phyloP scores from a whole-genome alignment of 2,797 vertebrate species.

The Coluber constrictor region DNA sequence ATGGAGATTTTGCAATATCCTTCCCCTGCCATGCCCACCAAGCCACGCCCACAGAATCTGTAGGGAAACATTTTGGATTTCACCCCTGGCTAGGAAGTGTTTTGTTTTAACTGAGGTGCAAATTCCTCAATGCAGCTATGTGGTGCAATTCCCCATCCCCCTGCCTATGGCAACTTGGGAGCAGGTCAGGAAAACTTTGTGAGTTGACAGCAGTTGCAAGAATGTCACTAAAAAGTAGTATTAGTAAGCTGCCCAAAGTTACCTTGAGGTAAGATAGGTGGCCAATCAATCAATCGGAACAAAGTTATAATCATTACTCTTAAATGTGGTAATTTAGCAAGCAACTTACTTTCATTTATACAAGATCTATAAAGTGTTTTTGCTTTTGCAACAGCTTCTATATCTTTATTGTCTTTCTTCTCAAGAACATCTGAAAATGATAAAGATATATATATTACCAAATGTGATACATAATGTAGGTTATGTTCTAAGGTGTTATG shows the following conservation, averaged over 20 bases:
- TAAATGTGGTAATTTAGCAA: accelerated
- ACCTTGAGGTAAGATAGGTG: background rate
- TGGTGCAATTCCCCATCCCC: no score
- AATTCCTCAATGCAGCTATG: no score
- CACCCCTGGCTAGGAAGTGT: no score
- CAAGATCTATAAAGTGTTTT: conserved; percentile 92
- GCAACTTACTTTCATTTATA: conserved; percentile 88
- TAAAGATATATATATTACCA: background rate
- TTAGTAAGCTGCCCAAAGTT: background rate
- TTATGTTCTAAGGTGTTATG: background rate
- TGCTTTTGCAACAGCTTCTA: conserved; percentile 84
- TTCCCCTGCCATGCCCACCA: no score
- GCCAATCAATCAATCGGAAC: background rate
- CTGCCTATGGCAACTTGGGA: no score
- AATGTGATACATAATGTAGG: background rate
- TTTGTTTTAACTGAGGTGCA: no score
- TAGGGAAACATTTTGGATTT: no score
- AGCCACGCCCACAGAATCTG: no score
- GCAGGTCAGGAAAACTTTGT: no score
- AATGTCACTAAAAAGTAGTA: background rate
- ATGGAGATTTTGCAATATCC: no score
- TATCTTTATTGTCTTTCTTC: conserved; percentile 59
- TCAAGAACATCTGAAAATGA: conserved; percentile 73
- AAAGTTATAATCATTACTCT: background rate
- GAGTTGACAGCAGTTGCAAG: background rate